A percentile compares a stretch with the other conserved stretches of the same genome.
Conservation (phyloP, 2,888 invertebrate genomes). For the Chrysomela aeneicollis region DNA sequence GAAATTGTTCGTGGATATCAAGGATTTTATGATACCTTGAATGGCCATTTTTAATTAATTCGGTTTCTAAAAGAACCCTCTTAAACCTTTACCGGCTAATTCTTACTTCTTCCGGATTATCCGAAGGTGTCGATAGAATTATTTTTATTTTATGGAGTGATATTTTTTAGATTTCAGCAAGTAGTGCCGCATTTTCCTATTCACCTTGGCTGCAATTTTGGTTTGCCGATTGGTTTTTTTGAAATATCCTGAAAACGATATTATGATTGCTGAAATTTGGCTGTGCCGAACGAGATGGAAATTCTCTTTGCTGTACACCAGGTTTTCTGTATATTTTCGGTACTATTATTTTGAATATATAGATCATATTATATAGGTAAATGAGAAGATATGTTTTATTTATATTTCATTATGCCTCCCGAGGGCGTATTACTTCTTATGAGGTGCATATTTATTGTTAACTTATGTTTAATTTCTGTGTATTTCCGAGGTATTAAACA, state of each 20-base stretch:
- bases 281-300: conserved; percentile 33
- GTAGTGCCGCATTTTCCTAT: conserved; percentile 44
- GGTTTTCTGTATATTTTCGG: conserved; percentile 34
- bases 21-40: too few relatives aligned
- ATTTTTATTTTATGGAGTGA: not conserved
- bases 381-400: conserved; percentile 32
- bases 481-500: conserved; percentile 35
- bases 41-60: too few relatives aligned
- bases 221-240: conserved; percentile 31
- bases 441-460: conserved; percentile 40
- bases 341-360: conserved; percentile 32
- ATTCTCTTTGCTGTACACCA: conserved; percentile 38
- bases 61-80: too few relatives aligned
- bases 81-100: too few relatives aligned
- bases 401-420: conserved; percentile 29
- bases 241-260: conserved; percentile 32
- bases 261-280: conserved; percentile 32
- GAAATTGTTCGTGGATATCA: too few relatives aligned
- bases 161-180: conserved; percentile 47
- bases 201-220: conserved; percentile 45
- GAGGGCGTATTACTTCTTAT: conserved; percentile 23
- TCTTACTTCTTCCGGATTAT: not conserved
- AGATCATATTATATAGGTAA: conserved; percentile 32
- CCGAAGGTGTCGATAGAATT: not conserved
- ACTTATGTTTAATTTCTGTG: conserved; percentile 30